These are phyloP conservation scores for Lemur catta DNA, from an alignment of 2,797 vertebrate genomes.

Conservation along the genomic window DNA sequence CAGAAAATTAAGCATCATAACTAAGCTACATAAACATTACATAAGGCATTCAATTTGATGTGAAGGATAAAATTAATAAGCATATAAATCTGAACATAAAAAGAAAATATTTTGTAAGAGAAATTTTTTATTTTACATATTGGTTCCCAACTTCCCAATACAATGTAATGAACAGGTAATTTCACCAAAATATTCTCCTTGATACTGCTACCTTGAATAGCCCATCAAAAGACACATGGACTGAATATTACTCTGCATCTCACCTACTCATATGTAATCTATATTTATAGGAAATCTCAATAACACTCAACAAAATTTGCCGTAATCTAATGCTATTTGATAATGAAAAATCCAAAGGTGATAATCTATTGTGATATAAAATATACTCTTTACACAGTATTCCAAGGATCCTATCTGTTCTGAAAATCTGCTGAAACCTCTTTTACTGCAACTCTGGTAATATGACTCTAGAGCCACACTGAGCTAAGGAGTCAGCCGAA, in stretches of 20 bases:
- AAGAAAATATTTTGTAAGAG: neutral
- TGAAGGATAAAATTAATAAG: neutral
- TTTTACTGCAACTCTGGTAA: neutral
- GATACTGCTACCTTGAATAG: neutral
- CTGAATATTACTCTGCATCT: neutral
- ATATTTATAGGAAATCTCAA: neutral
- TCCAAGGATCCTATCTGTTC: neutral
- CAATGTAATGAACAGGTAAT: neutral
- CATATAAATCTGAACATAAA: neutral
- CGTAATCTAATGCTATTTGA: neutral
- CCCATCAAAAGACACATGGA: neutral
- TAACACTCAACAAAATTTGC: rapidly evolving
- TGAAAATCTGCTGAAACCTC: neutral
- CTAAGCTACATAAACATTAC: neutral
- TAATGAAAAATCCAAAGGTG: neutral
- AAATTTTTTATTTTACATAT: neutral
- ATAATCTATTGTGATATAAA: neutral
- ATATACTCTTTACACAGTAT: neutral
- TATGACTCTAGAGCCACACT: neutral
- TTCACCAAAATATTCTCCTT: neutral
- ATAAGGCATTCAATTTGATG: neutral
- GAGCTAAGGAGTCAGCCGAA: neutral
- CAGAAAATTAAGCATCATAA: neutral
- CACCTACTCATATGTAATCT: neutral
- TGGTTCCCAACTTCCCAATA: neutral